Conservation (phyloP, 2,113 vertebrate species). For the Accipiter virgatus region DNA sequence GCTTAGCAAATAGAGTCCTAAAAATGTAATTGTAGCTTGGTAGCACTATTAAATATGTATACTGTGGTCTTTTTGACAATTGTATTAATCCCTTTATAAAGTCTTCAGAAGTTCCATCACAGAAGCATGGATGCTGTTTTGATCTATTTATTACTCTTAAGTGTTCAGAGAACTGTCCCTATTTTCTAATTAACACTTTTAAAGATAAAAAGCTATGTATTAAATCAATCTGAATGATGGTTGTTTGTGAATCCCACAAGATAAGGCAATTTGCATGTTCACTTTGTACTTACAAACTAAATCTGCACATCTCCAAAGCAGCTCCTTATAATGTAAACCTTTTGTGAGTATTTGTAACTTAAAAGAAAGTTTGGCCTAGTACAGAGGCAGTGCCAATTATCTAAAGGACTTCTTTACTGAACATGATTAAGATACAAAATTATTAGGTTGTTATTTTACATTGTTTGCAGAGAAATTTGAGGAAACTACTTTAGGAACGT, state of each 20-base stretch:
- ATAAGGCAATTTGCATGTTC: constrained; percentile 99
- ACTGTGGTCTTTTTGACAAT: constrained; percentile 85
- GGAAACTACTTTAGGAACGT: constrained; percentile 71
- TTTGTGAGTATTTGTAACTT: constrained; percentile 85
- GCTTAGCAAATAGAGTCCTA: constrained; percentile 74
- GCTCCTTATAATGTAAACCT: constrained; percentile 93
- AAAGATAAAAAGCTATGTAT: constrained; percentile 99
- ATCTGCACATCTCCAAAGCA: constrained; percentile 92
- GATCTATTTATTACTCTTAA: constrained; percentile 88
- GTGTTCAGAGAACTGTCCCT: constrained; percentile 88
- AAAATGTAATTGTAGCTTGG: constrained; percentile 82
- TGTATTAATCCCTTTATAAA: constrained; percentile 86
- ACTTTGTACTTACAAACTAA: constrained; percentile 97
- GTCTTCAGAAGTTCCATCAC: constrained; percentile 83
- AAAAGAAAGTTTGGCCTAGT: constrained; percentile 83
- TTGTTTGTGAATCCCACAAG: constrained; percentile 99
- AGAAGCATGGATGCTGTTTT: constrained; percentile 84
- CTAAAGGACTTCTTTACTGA: constrained; percentile 81
- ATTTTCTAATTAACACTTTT: constrained; percentile 99
- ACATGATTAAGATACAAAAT: constrained; percentile 81
- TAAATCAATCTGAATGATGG: constrained; percentile 98
- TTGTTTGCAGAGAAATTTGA: constrained; percentile 76
- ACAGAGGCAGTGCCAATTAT: constrained; percentile 81
- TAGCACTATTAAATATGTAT: constrained; percentile 82
- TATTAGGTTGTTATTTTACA: constrained; percentile 75